These are phyloP conservation scores for Eupleurogrammus muticus DNA, from an alignment of 2,797 vertebrate species.

Conservation along the genomic window DNA sequence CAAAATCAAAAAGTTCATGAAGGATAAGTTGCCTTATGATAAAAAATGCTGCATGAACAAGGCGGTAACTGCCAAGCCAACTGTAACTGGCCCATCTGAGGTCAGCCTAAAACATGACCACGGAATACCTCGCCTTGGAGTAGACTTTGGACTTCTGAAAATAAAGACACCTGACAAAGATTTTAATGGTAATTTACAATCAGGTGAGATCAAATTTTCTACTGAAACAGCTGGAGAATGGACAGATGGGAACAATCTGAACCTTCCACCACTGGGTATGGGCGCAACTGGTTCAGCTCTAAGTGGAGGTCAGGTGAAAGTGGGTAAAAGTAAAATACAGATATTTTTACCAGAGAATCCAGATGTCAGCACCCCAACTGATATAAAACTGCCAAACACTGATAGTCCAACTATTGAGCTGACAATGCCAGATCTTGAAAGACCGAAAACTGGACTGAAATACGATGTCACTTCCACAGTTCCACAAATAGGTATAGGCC, in stretches of 20 bases:
- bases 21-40: constrained; percentile 25
- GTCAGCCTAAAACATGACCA: constrained; percentile 42
- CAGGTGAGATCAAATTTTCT: constrained; percentile 9
- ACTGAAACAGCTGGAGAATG: constrained; percentile 16
- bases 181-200: constrained; percentile 19
- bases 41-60: background rate
- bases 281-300: constrained; percentile 27
- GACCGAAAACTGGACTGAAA: constrained; percentile 40
- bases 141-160: constrained; percentile 73
- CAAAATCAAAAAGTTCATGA: constrained; percentile 84
- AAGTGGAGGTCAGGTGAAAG: constrained; percentile 24
- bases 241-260: constrained; percentile 57
- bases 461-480: constrained; percentile 18
- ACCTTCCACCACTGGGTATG: constrained; percentile 63
- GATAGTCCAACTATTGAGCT: constrained; percentile 25
- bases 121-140: constrained; percentile 61
- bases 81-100: constrained; percentile 41
- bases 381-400: constrained; percentile 30
- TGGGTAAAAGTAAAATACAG: constrained; percentile 23
- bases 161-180: constrained; percentile 31
- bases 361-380: constrained; percentile 12
- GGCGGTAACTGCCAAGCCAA: constrained; percentile 16
- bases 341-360: constrained; percentile 29
- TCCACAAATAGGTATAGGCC: constrained; percentile 29
- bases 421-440: constrained; percentile 35